phyloP scores from a whole-genome alignment of 2,888 invertebrate genomes.

The Brassicogethes aeneus region DNA sequence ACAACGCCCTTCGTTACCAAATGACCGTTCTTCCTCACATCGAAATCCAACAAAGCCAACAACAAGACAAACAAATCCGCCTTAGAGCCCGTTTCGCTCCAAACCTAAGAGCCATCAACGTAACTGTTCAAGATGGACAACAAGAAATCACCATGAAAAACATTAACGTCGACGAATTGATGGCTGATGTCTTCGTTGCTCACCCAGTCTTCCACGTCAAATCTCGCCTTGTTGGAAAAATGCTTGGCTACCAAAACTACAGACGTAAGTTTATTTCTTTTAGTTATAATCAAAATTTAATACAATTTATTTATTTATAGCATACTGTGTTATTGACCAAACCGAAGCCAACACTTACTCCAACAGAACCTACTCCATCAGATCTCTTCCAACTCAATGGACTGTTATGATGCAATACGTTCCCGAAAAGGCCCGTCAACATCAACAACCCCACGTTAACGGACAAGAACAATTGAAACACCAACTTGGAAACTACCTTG shows the following conservation, averaged over 20 bases:
- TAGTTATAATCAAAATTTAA: neutral
- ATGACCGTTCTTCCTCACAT: constrained; percentile 33
- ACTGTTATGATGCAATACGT: constrained; percentile 51
- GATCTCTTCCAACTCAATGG: constrained; percentile 46
- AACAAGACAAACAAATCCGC: constrained; percentile 44
- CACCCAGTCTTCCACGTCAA: constrained; percentile 42
- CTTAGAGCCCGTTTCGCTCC: constrained; percentile 42
- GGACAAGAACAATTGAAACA: constrained; percentile 30
- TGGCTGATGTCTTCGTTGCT: constrained; percentile 27
- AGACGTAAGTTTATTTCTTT: constrained; percentile 44
- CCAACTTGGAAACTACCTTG: constrained; percentile 34
- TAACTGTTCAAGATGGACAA: constrained; percentile 42
- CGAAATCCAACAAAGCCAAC: constrained; percentile 33
- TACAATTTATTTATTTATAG: constrained; percentile 36
- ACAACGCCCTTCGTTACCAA: constrained; percentile 30
- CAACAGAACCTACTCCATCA: constrained; percentile 49
- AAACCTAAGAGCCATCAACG: constrained; percentile 41
- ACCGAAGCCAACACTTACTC: constrained; percentile 55
- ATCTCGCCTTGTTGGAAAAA: constrained; percentile 29
- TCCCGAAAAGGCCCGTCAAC: constrained; percentile 29
- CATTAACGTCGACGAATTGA: constrained; percentile 35
- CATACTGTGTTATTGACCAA: constrained; percentile 53
- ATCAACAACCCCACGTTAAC: constrained; percentile 34
- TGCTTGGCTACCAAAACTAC: constrained; percentile 38
- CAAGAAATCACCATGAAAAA: constrained; percentile 39